A percentile compares a stretch with the other conserved stretches of the same genome.
Evolutionary conservation across 1,140 invertebrate species (phyloP).

Genomic region (Hylaeus volcanicus): DNA sequence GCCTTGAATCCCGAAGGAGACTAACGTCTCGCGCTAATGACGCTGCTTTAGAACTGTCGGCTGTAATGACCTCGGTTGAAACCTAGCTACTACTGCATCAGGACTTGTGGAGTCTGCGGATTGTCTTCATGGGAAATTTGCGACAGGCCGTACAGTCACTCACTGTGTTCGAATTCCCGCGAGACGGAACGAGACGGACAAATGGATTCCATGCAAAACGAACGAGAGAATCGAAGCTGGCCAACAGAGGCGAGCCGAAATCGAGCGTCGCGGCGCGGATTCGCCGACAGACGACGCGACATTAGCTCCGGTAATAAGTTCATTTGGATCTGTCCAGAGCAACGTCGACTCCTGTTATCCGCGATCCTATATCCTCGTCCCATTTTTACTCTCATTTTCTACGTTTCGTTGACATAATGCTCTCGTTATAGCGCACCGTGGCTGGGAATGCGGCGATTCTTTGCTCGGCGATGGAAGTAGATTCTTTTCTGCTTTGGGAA

Average conservation of each 20-base stretch:
- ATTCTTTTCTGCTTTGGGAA: too few species aligned
- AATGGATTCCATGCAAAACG: constrained; percentile 27
- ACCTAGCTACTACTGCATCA: too few species aligned
- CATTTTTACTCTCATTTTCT: background rate
- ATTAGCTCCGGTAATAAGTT: background rate
- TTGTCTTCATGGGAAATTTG: constrained; percentile 46
- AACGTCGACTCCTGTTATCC: background rate
- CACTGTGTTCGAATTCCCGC: background rate
- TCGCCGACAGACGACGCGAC: background rate
- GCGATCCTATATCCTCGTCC: background rate
- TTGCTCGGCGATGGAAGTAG: too few species aligned
- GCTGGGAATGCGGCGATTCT: too few species aligned
- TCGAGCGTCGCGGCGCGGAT: constrained; percentile 23
- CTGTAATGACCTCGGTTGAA: constrained; percentile 3
- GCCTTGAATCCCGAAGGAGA: constrained; percentile 31
- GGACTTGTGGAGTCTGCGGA: background rate
- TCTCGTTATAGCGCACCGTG: too few species aligned
- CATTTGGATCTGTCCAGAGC: background rate
- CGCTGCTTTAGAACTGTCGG: constrained; percentile 28
- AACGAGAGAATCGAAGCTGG: background rate
- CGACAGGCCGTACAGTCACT: constrained; percentile 12
- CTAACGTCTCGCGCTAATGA: constrained; percentile 33
- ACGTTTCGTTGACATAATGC: too few species aligned
- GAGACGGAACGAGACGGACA: constrained; percentile 18
- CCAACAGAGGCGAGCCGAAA: constrained; percentile 2